These are phyloP conservation scores for Paramisgurnus dabryanus DNA, from an alignment of 2,113 vertebrate genomes.

Conservation along the genomic window DNA sequence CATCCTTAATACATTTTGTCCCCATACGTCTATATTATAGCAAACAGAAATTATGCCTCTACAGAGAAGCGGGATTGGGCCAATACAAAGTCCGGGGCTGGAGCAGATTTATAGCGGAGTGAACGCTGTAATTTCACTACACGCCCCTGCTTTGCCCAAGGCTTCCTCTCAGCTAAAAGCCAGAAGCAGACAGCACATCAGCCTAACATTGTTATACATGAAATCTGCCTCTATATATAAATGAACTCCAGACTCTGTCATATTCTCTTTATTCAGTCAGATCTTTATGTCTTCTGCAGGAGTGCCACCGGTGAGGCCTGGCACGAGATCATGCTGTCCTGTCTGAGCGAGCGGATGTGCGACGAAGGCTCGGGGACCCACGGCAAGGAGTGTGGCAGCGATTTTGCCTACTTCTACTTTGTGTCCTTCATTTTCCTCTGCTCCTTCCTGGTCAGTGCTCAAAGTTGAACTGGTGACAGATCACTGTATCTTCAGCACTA, in stretches of 20 bases:
- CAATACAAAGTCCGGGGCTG: too few species aligned
- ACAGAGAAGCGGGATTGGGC: too few species aligned
- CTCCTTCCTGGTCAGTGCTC: conserved; percentile 90
- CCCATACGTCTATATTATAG: too few species aligned
- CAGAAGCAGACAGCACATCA: conserved; percentile 15
- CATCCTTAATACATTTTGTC: too few species aligned
- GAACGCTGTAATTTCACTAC: too few species aligned
- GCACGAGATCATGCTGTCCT: conserved; percentile 97
- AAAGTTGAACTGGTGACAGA: background rate
- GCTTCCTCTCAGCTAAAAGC: conserved; percentile 6
- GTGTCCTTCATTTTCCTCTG: conserved; percentile 98
- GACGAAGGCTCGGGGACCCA: conserved; percentile 75
- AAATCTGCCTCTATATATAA: conserved; percentile 11
- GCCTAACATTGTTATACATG: conserved; percentile 10
- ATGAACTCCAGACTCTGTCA: background rate
- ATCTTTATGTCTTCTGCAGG: conserved; percentile 66
- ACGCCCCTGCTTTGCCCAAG: background rate
- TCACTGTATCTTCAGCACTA: too few species aligned
- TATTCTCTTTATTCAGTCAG: background rate
- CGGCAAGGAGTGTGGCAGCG: conserved; percentile 88
- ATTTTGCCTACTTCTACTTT: conserved; percentile 97
- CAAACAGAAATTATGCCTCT: too few species aligned
- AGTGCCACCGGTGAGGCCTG: conserved; percentile 94
- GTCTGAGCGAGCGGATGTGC: conserved; percentile 82
- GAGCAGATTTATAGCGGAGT: too few species aligned